phyloP scores from a whole-genome alignment of 2,888 invertebrate species.

The Drosophila glabriapex region DNA sequence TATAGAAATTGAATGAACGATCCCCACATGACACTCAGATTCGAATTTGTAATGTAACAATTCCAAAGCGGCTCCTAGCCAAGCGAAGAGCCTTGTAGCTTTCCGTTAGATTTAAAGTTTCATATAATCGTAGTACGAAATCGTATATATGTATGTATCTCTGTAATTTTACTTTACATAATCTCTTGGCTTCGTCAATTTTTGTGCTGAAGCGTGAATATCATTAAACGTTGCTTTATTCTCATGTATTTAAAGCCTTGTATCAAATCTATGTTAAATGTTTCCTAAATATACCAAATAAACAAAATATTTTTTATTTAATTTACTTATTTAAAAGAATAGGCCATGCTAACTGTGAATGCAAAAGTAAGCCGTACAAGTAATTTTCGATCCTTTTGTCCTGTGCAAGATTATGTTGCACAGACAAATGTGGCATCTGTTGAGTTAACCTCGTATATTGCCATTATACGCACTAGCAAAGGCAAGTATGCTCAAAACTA shows the following conservation, averaged over 20 bases:
- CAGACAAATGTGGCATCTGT: neutral
- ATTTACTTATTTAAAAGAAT: neutral
- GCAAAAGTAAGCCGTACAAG: neutral
- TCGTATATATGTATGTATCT: conserved; percentile 68
- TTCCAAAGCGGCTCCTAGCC: conserved; percentile 76
- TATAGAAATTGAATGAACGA: conserved; percentile 70
- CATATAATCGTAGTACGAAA: conserved; percentile 59
- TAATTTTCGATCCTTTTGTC: neutral
- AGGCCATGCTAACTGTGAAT: neutral
- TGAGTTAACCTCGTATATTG: conserved; percentile 3
- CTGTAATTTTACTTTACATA: conserved; percentile 45
- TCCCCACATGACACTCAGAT: conserved; percentile 27
- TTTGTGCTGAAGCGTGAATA: conserved; percentile 15
- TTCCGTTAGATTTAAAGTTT: conserved; percentile 60
- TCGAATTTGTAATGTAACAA: conserved; percentile 66
- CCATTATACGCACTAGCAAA: neutral
- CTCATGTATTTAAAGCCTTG: conserved; percentile 21
- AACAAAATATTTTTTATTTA: too few relatives aligned
- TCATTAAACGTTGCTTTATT: conserved; percentile 25
- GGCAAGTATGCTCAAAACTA: conserved; percentile 2
- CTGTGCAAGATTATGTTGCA: neutral
- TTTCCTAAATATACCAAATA: conserved; percentile 25
- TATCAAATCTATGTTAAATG: conserved; percentile 19
- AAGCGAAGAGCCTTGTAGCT: conserved; percentile 72
- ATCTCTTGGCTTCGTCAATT: conserved; percentile 15